Percentiles rank a stretch among this genome's conserved stretches.
These are phyloP conservation scores for Tanytarsus gracilentus DNA, from an alignment of 2,888 invertebrate species.

Conservation along the genomic window DNA sequence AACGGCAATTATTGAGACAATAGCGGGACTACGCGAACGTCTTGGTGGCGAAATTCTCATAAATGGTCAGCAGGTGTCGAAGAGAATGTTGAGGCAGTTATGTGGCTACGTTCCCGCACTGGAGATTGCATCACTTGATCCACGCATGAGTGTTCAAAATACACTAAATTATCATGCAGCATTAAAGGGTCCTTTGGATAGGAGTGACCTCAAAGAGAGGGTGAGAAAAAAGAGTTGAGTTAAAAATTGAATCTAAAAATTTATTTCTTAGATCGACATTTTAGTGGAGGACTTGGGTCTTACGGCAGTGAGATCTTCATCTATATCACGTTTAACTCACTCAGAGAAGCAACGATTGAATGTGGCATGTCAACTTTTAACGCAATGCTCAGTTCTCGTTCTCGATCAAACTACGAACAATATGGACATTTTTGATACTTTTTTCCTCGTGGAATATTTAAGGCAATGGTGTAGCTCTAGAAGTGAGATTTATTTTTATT, in stretches of 20 bases:
- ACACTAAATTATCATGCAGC: conserved; percentile 77
- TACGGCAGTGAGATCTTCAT: conserved; percentile 78
- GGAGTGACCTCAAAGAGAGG: conserved; percentile 59
- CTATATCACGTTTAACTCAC: conserved; percentile 74
- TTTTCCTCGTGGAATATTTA: conserved; percentile 87
- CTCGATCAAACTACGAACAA: conserved; percentile 81
- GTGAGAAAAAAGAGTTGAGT: conserved; percentile 42
- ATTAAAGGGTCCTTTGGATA: conserved; percentile 45
- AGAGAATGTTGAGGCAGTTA: conserved; percentile 61
- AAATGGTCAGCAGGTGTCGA: conserved; percentile 74
- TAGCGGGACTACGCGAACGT: conserved; percentile 66
- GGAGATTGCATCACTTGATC: conserved; percentile 43
- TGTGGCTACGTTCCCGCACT: conserved; percentile 47
- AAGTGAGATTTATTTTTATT: too few species aligned
- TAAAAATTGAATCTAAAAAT: neutral
- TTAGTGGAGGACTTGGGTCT: conserved; percentile 86
- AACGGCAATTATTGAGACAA: conserved; percentile 71
- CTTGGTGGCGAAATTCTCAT: conserved; percentile 69
- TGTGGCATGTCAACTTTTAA: conserved; percentile 78
- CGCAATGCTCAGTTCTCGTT: conserved; percentile 77
- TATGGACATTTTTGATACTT: conserved; percentile 69
- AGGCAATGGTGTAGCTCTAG: conserved; percentile 71
- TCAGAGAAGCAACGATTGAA: conserved; percentile 81
- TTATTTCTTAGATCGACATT: conserved; percentile 59
- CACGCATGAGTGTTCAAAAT: conserved; percentile 82